Conservation (phyloP, 2,888 invertebrate genomes). For the Pinctada fucata region DNA sequence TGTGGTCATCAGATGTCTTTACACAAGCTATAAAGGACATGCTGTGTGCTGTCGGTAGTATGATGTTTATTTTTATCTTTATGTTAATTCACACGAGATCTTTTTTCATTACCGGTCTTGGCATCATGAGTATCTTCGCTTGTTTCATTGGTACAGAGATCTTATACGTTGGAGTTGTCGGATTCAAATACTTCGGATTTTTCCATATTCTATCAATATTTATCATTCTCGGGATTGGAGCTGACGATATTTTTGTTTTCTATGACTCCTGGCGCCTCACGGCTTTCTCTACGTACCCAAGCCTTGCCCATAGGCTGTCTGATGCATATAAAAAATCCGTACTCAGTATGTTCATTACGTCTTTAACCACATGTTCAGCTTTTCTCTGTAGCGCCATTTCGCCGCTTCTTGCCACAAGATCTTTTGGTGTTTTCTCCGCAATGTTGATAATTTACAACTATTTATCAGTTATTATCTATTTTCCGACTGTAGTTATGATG, state of each 20-base stretch:
- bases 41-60: constrained; percentile 54
- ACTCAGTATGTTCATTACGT: constrained; percentile 62
- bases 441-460: constrained; percentile 63
- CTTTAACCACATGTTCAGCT: constrained; percentile 61
- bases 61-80: constrained; percentile 57
- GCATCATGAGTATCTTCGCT: constrained; percentile 56
- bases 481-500: constrained; percentile 57
- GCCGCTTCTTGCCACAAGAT: constrained; percentile 62
- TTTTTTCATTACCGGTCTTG: constrained; percentile 58
- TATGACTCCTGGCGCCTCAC: constrained; percentile 62
- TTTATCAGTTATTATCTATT: constrained; percentile 62
- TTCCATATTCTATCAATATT: constrained; percentile 64
- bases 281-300: constrained; percentile 43
- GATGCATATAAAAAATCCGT: constrained; percentile 59
- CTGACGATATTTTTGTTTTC: constrained; percentile 65
- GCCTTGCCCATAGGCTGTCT: constrained; percentile 56
- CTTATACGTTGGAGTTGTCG: constrained; percentile 57
- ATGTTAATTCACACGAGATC: constrained; percentile 62
- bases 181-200: constrained; percentile 59
- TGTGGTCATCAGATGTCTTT: constrained; percentile 54
- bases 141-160: constrained; percentile 63
- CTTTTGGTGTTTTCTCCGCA: constrained; percentile 68
- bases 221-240: constrained; percentile 63
- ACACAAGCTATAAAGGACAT: constrained; percentile 53
- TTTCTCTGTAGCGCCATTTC: constrained; percentile 64